Evolutionary conservation across 30 jellyfish, hydroid and myxozoan genomes (phyloP), one percentile per base, ranked within the genome.

Genomic region (Hydractinia symbiolongicarpus): DNA sequence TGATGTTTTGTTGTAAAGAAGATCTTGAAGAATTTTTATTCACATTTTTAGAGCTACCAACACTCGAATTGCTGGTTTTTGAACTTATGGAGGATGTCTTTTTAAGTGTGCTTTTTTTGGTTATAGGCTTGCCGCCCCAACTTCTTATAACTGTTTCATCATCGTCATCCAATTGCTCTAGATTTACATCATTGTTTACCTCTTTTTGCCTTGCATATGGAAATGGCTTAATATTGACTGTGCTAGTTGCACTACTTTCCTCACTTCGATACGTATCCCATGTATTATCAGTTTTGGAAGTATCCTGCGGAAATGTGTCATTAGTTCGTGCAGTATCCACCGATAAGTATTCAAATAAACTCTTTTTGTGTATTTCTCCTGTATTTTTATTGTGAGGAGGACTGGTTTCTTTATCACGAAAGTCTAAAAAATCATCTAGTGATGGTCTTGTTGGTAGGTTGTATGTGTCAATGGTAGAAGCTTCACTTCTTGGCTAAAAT

Each of bases 401-500:
- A 51, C 61, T 55, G 15, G 4, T 55, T n/a, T 79, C 78, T 9
- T 84, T 88, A 30, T 30, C 44, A 30, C 44, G 44, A 16, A 79
- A 61, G 73, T 90, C 91, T 14, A 90, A 84, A 72, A 90, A 90
- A 53, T 90, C 97, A 5, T 82, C 91, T 16, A 90, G 61, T 5
- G 97, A 90, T n/a, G 97, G 97, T 14, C 95, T 82, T 30, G 81
- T 76, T 9, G 94, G 95, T 0, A 75, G 64, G n/a, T 75, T 80
- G 40, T n/a, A 64, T 50, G 49, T 79, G 2, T 94, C 78, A 9
- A 87, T 88, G 16, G 81, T 77, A 51, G 97, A 90, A 5, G 79
- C 54, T 8, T 84, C 95, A 76, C 95, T 84, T 53, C 97, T 85
- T 7, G 97, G 97, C 97, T 90, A 61, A 55, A 77, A 81, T n/a